Evolutionary conservation across 2,113 vertebrate species (phyloP).

Genomic region (Pungitius pungitius): DNA sequence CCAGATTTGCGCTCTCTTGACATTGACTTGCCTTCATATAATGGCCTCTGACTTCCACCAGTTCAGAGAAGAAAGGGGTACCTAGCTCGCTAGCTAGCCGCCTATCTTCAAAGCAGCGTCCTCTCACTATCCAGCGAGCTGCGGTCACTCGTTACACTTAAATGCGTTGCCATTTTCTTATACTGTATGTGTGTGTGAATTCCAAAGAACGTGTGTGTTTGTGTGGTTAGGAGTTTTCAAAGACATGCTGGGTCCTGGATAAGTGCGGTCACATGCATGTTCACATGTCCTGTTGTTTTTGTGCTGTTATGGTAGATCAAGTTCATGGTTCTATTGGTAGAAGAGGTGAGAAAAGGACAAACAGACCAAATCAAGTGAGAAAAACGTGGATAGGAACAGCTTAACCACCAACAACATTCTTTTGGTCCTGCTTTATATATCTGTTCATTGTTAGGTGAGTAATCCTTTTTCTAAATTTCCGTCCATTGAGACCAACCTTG

Average conservation of each 20-base stretch:
- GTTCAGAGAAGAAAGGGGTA: background rate
- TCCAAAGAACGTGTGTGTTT: slow-evolving; percentile 2
- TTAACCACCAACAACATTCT: background rate
- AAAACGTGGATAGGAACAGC: background rate
- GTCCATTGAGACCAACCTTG: background rate
- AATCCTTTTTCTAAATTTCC: background rate
- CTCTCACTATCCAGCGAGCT: background rate
- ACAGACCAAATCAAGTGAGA: background rate
- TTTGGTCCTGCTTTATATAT: background rate
- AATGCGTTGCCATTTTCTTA: background rate
- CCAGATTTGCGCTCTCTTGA: no score
- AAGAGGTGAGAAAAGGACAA: background rate
- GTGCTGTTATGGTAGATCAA: background rate
- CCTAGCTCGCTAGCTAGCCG: background rate
- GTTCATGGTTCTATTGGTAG: slow-evolving; percentile 22
- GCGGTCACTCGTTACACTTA: background rate
- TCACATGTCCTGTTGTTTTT: slow-evolving; percentile 50
- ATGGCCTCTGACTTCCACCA: background rate
- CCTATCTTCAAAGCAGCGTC: background rate
- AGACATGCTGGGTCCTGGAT: slow-evolving; percentile 23
- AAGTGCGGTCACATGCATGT: slow-evolving; percentile 54
- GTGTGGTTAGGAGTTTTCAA: slow-evolving; percentile 22
- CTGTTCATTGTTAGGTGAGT: background rate
- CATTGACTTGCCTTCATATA: no score
- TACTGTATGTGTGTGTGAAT: background rate